These are phyloP conservation scores for Lepus townsendii DNA, from an alignment of 2,797 vertebrate genomes.

Conservation along the genomic window DNA sequence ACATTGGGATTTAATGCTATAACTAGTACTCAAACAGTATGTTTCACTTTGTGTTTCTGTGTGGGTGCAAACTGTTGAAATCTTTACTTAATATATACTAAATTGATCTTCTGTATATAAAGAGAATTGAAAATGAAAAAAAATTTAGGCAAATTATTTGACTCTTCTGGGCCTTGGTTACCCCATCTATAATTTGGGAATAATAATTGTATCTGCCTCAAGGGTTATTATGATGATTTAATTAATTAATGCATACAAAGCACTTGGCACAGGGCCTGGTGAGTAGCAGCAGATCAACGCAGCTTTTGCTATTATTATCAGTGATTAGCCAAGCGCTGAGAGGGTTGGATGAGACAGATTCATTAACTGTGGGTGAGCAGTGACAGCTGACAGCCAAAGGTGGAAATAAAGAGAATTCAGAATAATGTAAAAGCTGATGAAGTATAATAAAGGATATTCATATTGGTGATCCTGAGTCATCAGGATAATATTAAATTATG, in stretches of 20 bases:
- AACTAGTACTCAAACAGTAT: too few species aligned
- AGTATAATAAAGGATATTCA: constrained; percentile 74
- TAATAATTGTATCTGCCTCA: constrained; percentile 76
- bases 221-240: constrained; percentile 69
- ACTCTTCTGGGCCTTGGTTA: constrained; percentile 71
- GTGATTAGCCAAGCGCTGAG: constrained; percentile 71
- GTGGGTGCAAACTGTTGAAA: too few species aligned
- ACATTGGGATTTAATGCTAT: too few species aligned
- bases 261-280: constrained; percentile 61
- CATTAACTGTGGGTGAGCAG: constrained; percentile 76
- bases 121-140: too few species aligned
- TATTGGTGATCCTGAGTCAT: constrained; percentile 74
- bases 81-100: too few species aligned
- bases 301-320: constrained; percentile 76
- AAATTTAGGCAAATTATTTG: constrained; percentile 70
- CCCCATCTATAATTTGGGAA: constrained; percentile 72
- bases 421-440: constrained; percentile 74
- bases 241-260: constrained; percentile 79
- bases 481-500: constrained; percentile 76
- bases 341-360: constrained; percentile 73
- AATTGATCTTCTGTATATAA: too few species aligned
- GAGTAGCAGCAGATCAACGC: constrained; percentile 65
- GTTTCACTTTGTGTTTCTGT: too few species aligned
- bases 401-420: constrained; percentile 78
- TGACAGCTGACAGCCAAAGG: constrained; percentile 81